Evolutionary conservation across 2,888 invertebrate species (phyloP).

Genomic region (Drosophila yooni): DNA sequence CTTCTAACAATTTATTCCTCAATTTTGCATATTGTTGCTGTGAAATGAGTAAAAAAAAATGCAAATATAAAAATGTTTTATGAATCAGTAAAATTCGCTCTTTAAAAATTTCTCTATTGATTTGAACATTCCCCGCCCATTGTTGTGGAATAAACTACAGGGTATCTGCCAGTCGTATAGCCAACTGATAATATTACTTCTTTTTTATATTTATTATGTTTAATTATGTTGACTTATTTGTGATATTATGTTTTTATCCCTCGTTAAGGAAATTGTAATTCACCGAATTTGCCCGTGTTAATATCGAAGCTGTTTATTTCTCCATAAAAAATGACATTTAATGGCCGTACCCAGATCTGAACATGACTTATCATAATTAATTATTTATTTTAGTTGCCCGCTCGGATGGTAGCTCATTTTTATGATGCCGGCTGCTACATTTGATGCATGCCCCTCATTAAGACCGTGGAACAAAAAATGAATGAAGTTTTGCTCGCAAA

Average conservation of each 20-base stretch:
- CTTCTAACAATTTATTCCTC: background rate
- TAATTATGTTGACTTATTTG: constrained; percentile 9
- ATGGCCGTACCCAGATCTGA: constrained; percentile 17
- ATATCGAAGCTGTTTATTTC: constrained; percentile 16
- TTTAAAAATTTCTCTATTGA: background rate
- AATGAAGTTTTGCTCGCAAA: constrained; percentile 49
- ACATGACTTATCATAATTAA: constrained; percentile 70
- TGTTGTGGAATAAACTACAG: background rate
- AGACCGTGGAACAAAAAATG: constrained; percentile 24
- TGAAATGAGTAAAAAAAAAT: background rate
- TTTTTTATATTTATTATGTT: background rate
- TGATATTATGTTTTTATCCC: constrained; percentile 10
- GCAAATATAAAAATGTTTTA: no score
- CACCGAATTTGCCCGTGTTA: background rate
- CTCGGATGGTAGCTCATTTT: constrained; percentile 47
- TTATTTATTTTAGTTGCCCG: constrained; percentile 64
- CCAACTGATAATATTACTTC: background rate
- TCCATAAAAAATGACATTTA: constrained; percentile 14
- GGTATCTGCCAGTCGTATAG: background rate
- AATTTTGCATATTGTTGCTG: background rate
- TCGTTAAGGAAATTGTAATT: constrained; percentile 15
- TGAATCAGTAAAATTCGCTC: no score
- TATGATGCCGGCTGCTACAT: constrained; percentile 52
- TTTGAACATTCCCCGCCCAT: background rate
- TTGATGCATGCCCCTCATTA: constrained; percentile 77